Conservation (phyloP, 2,888 invertebrate species). For the Brenthis hecate region DNA sequence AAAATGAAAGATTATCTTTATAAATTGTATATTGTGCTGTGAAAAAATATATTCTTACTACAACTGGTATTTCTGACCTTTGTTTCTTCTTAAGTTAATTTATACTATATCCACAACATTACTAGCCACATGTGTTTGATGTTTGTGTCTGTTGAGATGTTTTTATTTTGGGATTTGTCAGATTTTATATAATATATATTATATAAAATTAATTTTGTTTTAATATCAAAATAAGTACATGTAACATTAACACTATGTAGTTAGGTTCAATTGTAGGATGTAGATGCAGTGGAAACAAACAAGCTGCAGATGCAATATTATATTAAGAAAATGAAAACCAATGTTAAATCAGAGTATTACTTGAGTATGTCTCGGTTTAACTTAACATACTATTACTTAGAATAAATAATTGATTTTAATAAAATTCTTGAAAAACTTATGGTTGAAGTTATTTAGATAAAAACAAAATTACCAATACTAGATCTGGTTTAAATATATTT, state of each 20-base stretch:
- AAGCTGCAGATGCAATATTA: slow-evolving; percentile 5
- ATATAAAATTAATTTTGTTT: slow-evolving; percentile 5
- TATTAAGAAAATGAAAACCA: slow-evolving; percentile 21
- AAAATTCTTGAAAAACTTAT: slow-evolving; percentile 54
- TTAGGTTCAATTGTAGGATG: slow-evolving; percentile 26
- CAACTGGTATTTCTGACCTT: neutral
- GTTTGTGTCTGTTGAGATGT: neutral
- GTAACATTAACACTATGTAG: slow-evolving; percentile 12
- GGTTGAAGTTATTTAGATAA: slow-evolving; percentile 3
- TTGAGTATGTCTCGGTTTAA: slow-evolving; percentile 48
- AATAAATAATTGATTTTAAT: slow-evolving; percentile 58
- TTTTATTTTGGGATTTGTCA: neutral
- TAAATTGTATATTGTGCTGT: slow-evolving; percentile 18
- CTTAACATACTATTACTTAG: slow-evolving; percentile 46
- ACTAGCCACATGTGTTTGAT: neutral
- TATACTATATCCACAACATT: slow-evolving; percentile 6
- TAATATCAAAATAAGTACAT: neutral
- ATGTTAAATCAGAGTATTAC: slow-evolving; percentile 46
- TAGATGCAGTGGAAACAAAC: neutral
- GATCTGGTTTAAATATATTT: too few species aligned
- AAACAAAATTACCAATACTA: too few species aligned
- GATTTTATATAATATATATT: too few species aligned
- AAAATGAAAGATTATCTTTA: slow-evolving; percentile 11
- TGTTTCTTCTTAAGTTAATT: slow-evolving; percentile 6
- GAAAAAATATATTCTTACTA: slow-evolving; percentile 20